These are phyloP conservation scores for Osmoderma eremita DNA, from an alignment of 2,888 invertebrate genomes.

Conservation along the genomic window DNA sequence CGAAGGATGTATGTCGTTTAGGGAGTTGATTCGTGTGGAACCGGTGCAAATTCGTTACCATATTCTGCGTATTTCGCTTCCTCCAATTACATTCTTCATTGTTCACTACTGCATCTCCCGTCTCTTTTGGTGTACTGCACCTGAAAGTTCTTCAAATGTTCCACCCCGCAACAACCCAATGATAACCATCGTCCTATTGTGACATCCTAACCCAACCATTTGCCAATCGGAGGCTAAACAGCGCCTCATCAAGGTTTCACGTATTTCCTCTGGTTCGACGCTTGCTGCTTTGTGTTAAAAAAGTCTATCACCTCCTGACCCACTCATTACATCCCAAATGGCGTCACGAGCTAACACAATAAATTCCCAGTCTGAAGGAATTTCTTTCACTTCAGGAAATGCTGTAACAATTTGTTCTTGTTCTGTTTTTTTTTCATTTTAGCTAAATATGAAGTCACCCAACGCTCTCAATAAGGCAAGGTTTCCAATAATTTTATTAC, in stretches of 20 bases:
- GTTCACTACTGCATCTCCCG: neutral
- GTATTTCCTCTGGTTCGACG: slow-evolving; percentile 92
- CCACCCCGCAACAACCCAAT: slow-evolving; percentile 78
- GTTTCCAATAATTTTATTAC: slow-evolving; percentile 98
- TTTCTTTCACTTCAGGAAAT: slow-evolving; percentile 83
- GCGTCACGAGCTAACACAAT: slow-evolving; percentile 97
- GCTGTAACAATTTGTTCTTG: slow-evolving; percentile 98
- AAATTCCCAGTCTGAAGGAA: slow-evolving; percentile 95
- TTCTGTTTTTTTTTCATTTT: slow-evolving; percentile 83
- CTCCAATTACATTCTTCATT: too few relatives aligned
- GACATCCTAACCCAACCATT: slow-evolving; percentile 96
- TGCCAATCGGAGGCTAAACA: slow-evolving; percentile 97
- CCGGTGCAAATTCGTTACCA: too few relatives aligned
- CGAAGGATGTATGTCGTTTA: too few relatives aligned
- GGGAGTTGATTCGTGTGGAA: too few relatives aligned
- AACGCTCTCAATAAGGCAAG: slow-evolving; percentile 94
- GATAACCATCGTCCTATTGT: slow-evolving; percentile 98
- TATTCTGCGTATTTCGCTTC: too few relatives aligned
- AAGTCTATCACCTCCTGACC: slow-evolving; percentile 93
- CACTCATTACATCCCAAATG: slow-evolving; percentile 98
- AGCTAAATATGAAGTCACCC: slow-evolving; percentile 97
- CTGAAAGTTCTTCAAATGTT: slow-evolving; percentile 63
- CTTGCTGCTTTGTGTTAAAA: slow-evolving; percentile 82
- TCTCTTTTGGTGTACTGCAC: slow-evolving; percentile 47
- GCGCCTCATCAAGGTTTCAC: slow-evolving; percentile 93